Conservation (phyloP, 2,888 invertebrate species). For the Agrypnus murinus region DNA sequence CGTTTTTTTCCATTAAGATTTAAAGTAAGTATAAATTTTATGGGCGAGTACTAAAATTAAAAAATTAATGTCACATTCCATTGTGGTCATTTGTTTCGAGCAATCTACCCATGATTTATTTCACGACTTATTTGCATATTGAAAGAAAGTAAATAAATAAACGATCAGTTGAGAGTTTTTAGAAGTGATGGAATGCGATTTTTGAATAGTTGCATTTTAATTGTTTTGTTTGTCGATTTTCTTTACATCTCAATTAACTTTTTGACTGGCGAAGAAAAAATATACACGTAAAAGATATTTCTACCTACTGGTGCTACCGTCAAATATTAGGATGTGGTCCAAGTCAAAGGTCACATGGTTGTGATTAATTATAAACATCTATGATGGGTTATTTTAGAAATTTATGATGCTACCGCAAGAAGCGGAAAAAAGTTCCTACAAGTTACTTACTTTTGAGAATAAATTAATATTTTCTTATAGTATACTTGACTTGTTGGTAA, state of each 20-base stretch:
- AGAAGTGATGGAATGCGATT: conserved; percentile 7
- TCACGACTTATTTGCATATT: conserved; percentile 13
- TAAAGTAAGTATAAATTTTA: conserved; percentile 7
- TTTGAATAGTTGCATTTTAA: not conserved
- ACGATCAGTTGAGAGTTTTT: not conserved
- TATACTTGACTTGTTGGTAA: too few relatives aligned
- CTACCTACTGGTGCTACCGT: conserved; percentile 9
- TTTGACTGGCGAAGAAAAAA: conserved; percentile 9
- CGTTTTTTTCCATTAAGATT: not conserved
- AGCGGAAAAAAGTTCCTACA: too few relatives aligned
- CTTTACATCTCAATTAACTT: conserved; percentile 18
- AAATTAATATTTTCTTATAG: too few relatives aligned
- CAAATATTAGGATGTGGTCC: conserved; percentile 4
- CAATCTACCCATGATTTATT: conserved; percentile 11
- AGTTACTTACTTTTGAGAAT: too few relatives aligned
- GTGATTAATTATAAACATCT: conserved; percentile 15
- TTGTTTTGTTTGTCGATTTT: not conserved
- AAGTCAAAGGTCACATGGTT: conserved; percentile 13
- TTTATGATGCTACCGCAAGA: conserved; percentile 16
- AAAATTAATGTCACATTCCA: conserved; percentile 17
- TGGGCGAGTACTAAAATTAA: conserved; percentile 12
- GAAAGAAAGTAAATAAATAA: not conserved
- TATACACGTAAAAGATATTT: not conserved
- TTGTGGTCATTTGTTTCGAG: conserved; percentile 14
- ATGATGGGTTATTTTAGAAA: conserved; percentile 10